Evolutionary conservation across 2,797 vertebrate species (phyloP).

Genomic region (Hirundo rustica): DNA sequence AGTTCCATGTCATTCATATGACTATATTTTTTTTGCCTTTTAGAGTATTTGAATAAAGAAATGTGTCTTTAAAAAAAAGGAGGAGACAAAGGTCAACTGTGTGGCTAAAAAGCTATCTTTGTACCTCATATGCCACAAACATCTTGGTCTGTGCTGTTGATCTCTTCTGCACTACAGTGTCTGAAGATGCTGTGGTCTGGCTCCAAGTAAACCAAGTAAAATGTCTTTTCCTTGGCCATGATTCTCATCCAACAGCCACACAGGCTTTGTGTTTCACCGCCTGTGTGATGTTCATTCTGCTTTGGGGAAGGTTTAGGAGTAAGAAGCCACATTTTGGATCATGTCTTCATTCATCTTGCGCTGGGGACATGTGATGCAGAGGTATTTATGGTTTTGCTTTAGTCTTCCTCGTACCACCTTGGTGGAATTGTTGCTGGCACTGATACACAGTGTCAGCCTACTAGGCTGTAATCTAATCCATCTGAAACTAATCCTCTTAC

Average conservation of each 20-base stretch:
- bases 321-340: not conserved
- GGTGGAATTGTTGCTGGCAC: slow-evolving; percentile 33
- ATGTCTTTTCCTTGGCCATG: not conserved
- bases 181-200: not conserved
- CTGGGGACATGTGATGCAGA: not conserved
- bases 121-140: not conserved
- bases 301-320: not conserved
- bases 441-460: slow-evolving; percentile 54
- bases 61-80: not conserved
- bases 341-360: slow-evolving; percentile 38
- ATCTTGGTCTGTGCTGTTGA: not conserved
- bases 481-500: slow-evolving; percentile 58
- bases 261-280: not conserved
- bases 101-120: not conserved
- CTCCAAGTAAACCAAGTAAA: not conserved
- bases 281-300: not conserved
- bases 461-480: slow-evolving; percentile 66
- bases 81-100: not conserved
- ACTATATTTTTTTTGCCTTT: not conserved
- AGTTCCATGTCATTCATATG: not conserved
- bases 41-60: not conserved
- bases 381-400: slow-evolving; percentile 49
- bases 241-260: not conserved
- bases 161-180: not conserved
- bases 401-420: not conserved